These are phyloP conservation scores for Heliconius aoede DNA, from an alignment of 2,888 invertebrate species.

Conservation along the genomic window DNA sequence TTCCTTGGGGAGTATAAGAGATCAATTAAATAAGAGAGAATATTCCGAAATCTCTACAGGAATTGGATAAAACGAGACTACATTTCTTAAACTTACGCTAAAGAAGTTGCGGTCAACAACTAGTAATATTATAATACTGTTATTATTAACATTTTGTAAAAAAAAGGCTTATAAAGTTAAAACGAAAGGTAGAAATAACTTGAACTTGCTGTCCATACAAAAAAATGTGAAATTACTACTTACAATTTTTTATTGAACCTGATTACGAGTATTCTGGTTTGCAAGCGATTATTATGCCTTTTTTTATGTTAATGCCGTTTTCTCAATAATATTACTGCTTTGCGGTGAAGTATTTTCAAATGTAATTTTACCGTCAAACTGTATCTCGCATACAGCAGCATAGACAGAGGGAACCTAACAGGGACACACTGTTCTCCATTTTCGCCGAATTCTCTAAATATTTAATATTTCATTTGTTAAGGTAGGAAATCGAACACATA, in stretches of 20 bases:
- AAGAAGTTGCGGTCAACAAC: no score
- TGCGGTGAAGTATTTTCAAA: conserved; percentile 10
- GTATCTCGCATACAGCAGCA: no score
- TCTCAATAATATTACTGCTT: conserved; percentile 11
- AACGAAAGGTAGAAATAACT: background rate
- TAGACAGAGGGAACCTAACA: no score
- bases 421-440: no score
- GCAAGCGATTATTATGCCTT: conserved; percentile 15
- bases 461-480: no score
- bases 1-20: background rate
- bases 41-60: background rate
- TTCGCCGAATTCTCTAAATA: no score
- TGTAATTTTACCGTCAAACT: no score
- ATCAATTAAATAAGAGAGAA: background rate
- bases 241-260: conserved; percentile 20
- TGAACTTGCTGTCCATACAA: background rate
- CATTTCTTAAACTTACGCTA: no score
- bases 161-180: background rate
- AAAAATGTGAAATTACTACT: conserved; percentile 22
- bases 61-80: no score
- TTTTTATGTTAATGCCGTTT: conserved; percentile 5
- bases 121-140: background rate
- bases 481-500: no score
- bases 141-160: background rate
- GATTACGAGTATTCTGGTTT: conserved; percentile 23